These are phyloP conservation scores for Diaperis boleti DNA, from an alignment of 2,888 invertebrate genomes.

Conservation along the genomic window DNA sequence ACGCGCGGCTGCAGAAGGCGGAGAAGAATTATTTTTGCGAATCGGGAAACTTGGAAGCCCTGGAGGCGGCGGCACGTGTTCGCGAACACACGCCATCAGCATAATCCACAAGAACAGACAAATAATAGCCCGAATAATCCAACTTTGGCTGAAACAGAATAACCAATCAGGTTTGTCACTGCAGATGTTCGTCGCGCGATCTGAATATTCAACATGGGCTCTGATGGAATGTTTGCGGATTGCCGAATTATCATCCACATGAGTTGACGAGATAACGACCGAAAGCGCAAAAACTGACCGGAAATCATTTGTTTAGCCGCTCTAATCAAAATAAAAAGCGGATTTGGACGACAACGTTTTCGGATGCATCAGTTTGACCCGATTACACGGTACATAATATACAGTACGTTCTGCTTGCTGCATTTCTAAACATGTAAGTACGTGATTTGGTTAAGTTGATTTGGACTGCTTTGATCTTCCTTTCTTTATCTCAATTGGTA, in stretches of 20 bases:
- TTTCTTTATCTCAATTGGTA: no score
- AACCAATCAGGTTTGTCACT: conserved; percentile 62
- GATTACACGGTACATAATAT: no score
- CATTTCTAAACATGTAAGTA: no score
- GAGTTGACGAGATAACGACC: conserved; percentile 24
- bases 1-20: conserved; percentile 3
- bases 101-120: conserved; percentile 50
- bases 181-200: conserved; percentile 58
- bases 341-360: not conserved
- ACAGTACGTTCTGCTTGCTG: no score
- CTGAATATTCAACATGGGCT: conserved; percentile 53
- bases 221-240: conserved; percentile 42
- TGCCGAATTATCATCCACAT: conserved; percentile 47
- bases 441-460: no score
- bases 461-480: no score
- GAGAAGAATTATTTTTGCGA: conserved; percentile 23
- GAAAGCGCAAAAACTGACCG: conserved; percentile 26
- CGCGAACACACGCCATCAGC: conserved; percentile 43
- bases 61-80: conserved; percentile 38
- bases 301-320: conserved; percentile 25
- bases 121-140: conserved; percentile 57
- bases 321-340: conserved; percentile 12
- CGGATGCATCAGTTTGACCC: no score
- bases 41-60: conserved; percentile 27
- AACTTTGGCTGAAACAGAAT: conserved; percentile 60